phyloP scores from a whole-genome alignment of 2,888 invertebrate genomes.

The Drosophila prostipennis region DNA sequence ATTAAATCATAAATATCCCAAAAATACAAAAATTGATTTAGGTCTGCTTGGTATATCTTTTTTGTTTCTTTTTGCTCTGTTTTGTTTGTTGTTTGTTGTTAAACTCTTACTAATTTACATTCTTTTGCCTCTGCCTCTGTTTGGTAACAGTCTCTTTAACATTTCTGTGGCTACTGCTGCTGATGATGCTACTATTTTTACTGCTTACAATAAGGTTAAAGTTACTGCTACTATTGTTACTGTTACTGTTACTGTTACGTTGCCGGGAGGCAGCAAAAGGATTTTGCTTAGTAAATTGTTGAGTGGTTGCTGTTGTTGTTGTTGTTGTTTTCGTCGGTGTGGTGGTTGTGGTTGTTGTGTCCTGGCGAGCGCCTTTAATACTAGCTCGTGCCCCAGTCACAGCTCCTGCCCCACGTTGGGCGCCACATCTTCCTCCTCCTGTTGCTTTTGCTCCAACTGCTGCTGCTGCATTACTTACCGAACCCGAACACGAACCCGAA shows the following conservation, averaged over 20 bases:
- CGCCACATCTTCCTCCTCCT: constrained; percentile 23
- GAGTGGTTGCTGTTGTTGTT: constrained; percentile 37
- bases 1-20: constrained; percentile 33
- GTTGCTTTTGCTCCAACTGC: constrained; percentile 14
- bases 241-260: constrained; percentile 42
- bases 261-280: constrained; percentile 39
- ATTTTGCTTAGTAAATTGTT: constrained; percentile 35
- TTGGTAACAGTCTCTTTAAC: constrained; percentile 52
- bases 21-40: constrained; percentile 44
- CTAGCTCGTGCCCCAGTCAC: constrained; percentile 38
- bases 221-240: constrained; percentile 36
- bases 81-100: background rate
- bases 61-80: background rate
- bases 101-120: constrained; percentile 39
- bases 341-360: constrained; percentile 33
- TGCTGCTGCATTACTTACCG: constrained; percentile 28
- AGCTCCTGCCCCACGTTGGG: constrained; percentile 33
- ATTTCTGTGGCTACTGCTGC: constrained; percentile 45
- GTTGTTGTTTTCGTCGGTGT: constrained; percentile 41
- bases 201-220: constrained; percentile 32
- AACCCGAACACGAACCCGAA: constrained; percentile 38
- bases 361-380: constrained; percentile 58
- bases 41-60: constrained; percentile 34
- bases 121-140: constrained; percentile 37
- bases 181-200: constrained; percentile 43